Evolutionary conservation across 2,113 vertebrate species (phyloP).

Genomic region (Toxotes chatareus): DNA sequence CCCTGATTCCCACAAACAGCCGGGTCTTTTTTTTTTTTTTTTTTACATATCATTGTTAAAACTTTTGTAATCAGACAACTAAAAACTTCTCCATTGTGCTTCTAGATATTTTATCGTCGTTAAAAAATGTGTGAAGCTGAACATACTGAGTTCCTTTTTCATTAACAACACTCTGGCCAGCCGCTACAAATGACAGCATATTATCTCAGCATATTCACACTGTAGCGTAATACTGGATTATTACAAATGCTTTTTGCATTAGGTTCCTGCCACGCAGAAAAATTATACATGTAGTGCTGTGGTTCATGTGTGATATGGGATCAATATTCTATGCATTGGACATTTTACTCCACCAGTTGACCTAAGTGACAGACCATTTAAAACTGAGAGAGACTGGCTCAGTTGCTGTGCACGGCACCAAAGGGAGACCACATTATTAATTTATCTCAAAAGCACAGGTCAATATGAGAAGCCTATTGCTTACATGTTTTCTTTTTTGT

Average conservation of each 20-base stretch:
- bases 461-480: slow-evolving; percentile 70
- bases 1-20: not conserved
- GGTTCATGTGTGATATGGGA: slow-evolving; percentile 65
- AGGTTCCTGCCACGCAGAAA: slow-evolving; percentile 61
- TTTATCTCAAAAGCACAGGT: slow-evolving; percentile 79
- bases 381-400: slow-evolving; percentile 69
- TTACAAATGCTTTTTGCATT: slow-evolving; percentile 70
- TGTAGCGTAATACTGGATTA: slow-evolving; percentile 29
- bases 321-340: slow-evolving; percentile 77
- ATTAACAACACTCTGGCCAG: slow-evolving; percentile 33
- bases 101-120: not conserved
- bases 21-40: not conserved
- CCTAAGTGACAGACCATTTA: slow-evolving; percentile 79
- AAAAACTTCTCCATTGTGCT: not conserved
- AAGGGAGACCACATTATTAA: slow-evolving; percentile 77
- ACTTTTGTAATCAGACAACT: not conserved
- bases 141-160: slow-evolving; percentile 34
- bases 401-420: slow-evolving; percentile 61
- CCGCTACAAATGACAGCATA: slow-evolving; percentile 21
- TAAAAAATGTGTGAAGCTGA: slow-evolving; percentile 33
- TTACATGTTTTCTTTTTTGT: slow-evolving; percentile 59
- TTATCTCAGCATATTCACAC: slow-evolving; percentile 57
- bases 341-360: slow-evolving; percentile 78
- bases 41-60: not conserved
- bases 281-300: slow-evolving; percentile 61